A percentile compares a stretch with the other conserved stretches of the same genome.
Conservation (phyloP, 2,797 vertebrate species). For the Cirrhinus mrigala region DNA sequence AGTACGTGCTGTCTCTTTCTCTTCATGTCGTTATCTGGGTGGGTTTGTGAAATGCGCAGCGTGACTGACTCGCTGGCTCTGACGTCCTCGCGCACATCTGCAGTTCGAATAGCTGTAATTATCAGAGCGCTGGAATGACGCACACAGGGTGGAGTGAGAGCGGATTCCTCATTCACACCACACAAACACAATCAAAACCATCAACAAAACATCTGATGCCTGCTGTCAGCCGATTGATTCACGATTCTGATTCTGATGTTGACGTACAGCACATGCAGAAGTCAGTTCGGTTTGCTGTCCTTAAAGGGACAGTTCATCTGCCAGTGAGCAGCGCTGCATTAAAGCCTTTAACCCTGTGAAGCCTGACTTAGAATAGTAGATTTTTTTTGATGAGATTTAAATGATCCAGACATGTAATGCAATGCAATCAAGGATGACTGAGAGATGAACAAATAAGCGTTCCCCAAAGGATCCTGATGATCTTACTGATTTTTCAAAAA, state of each 20-base stretch:
- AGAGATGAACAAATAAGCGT: not conserved
- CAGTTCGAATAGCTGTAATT: slow-evolving; percentile 5
- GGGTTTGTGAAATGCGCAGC: not conserved
- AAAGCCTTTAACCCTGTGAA: not conserved
- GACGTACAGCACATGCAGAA: not conserved
- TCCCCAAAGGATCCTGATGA: not conserved
- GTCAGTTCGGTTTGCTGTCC: not conserved
- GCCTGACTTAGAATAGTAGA: too few species aligned
- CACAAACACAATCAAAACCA: not conserved
- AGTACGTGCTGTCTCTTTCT: slow-evolving; percentile 83
- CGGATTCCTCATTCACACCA: not conserved
- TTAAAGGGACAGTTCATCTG: not conserved
- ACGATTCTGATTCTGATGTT: not conserved
- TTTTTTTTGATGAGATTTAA: not conserved
- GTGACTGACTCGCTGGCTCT: not conserved
- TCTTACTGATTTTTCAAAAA: not conserved
- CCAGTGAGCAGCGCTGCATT: not conserved
- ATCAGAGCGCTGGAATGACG: not conserved
- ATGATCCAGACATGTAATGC: not conserved
- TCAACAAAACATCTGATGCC: too few species aligned
- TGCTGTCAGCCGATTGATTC: not conserved
- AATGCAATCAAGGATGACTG: not conserved
- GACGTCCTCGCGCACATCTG: not conserved
- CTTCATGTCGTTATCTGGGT: not conserved
- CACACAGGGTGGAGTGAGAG: slow-evolving; percentile 19